Evolutionary conservation across 2,797 vertebrate genomes (phyloP), one percentile per base, ranked within the genome.

Genomic region (Oophaga sylvatica): DNA sequence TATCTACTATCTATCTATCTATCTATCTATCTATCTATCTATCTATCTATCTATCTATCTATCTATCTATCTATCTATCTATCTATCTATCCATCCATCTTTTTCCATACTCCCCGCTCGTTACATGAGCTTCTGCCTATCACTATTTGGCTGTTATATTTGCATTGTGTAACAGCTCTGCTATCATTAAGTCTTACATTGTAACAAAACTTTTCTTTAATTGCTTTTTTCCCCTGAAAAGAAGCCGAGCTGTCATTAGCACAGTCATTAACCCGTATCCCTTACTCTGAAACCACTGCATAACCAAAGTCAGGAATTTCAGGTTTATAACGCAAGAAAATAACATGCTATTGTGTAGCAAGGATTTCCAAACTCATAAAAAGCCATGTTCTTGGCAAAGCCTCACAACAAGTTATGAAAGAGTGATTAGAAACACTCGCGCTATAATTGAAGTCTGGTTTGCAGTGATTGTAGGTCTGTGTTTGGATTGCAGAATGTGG

Each of bases 401-500:
- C 80, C 89, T 91, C 83, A 90, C 88, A 89, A 87, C 88, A 22
- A 89, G 82, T 31, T 35, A 45, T 90, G 87, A 87, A 85, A 31
- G 70, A 80, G 88, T 92, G 90, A 93, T 94, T 93, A 93, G 91
- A 95, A 94, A 91, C 90, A 93, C 91, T 92, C 91, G 90, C 88
- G 90, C 83, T 65, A 91, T 94, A 95, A 94, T 92, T 94, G 94
- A 92, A 91, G 93, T 92, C 94, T 94, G 93, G 93, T 95, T 94
- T 93, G 93, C 86, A 89, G 35, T 95, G 95, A 95, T 95, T 93
- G 92, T 92, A 91, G 92, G 87, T 91, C 91, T 92, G 93, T 94
- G 93, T 94, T 95, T 94, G 94, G 93, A 95, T 93, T 92, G 93
- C 94, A 93, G 94, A 94, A 91, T 91, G 76, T 90, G 92, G 92